Evolutionary conservation across 2,888 invertebrate species (phyloP), one percentile per base, ranked within the genome.

Genomic region (Luffia ferchaultella): DNA sequence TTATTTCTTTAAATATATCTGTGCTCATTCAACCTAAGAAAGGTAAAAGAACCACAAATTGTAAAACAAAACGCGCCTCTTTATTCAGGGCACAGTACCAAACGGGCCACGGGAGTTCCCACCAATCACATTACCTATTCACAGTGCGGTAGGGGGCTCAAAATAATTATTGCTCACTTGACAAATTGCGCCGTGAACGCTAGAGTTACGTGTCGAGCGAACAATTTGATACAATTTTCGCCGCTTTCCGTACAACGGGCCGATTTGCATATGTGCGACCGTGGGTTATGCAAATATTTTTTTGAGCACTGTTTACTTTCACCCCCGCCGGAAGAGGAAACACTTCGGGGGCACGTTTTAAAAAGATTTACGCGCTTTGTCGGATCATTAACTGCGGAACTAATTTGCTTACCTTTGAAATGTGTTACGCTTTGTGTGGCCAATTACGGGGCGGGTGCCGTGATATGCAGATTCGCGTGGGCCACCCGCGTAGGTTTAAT

Each of bases 371-470:
- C 79, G 73, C 79, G 71, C 79, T 76, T 82, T 80, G 82, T 78
- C 79, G 82, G 82, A 76, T 79, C 82, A 83, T 82, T 83, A 83
- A 79, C 74, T 80, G 70, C 70, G 77, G 78, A 80, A 80, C 80
- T 83, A 83, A 83, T 83, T 83, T 82, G 82, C 79, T 79, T 80
- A 82, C 82, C 80, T 83, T 80, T 80, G 78, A 77, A 82, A 83
- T 77, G 82, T 80, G 82, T 75, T 74, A 74, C 71, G 72, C 77
- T 75, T 71, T 74, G 74, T 76, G 72, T 73, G 70, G 64, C 70
- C 77, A 78, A 82, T 83, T 78, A 74, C 72, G 65, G 68, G 18
- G 42, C 70, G 72, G 59, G 75, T 74, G 68, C 71, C 73, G 73
- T 76, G 78, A 82, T 79, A 78, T 77, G 78, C 73, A 73, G 75